Evolutionary conservation across 2,797 vertebrate genomes (phyloP).

Genomic region (Mormyrus hasselquistii): DNA sequence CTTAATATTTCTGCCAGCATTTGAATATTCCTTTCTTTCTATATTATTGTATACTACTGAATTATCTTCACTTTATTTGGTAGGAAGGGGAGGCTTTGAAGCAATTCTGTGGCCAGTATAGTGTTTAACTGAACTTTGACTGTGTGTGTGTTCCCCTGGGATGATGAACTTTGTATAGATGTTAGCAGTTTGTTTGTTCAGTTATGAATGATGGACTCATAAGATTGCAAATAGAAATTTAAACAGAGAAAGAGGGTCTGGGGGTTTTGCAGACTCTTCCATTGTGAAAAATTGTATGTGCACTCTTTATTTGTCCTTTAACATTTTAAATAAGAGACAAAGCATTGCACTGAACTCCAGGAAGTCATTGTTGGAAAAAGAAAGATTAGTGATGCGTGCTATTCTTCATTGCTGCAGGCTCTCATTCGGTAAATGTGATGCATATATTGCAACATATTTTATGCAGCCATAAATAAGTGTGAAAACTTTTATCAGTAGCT

Average conservation of each 20-base stretch:
- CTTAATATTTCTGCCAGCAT: not conserved
- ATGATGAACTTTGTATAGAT: not conserved
- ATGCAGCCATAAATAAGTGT: not conserved
- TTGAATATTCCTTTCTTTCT: not conserved
- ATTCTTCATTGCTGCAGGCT: not conserved
- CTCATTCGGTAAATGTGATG: not conserved
- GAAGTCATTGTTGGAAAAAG: not conserved
- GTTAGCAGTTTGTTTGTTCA: not conserved
- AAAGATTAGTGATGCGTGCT: not conserved
- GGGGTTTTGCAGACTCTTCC: not conserved
- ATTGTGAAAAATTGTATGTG: not conserved
- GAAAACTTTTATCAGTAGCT: not conserved
- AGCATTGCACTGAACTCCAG: not conserved
- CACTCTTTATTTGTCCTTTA: not conserved
- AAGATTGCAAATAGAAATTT: not conserved
- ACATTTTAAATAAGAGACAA: not conserved
- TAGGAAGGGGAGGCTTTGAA: not conserved
- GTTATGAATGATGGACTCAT: not conserved
- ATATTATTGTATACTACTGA: not conserved
- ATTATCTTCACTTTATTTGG: not conserved
- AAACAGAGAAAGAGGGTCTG: not conserved
- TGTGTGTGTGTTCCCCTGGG: not conserved
- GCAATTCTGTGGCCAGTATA: not conserved
- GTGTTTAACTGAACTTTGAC: not conserved
- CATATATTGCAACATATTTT: not conserved